phyloP scores from a whole-genome alignment of 2,797 vertebrate genomes.

The Sebastes hopkinsi region DNA sequence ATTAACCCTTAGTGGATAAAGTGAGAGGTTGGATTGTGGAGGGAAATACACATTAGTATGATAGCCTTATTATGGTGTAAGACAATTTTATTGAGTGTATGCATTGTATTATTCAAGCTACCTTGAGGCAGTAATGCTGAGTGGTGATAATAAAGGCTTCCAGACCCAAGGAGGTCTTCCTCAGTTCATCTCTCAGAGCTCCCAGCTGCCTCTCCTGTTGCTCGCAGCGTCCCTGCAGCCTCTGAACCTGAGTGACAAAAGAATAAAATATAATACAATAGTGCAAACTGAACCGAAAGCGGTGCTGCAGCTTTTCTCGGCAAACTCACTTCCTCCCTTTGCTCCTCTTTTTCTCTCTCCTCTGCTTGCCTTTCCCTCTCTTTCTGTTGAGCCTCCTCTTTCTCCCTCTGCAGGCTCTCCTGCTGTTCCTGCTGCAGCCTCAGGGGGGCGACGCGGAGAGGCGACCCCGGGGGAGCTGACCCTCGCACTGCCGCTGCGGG shows the following conservation, averaged over 20 bases:
- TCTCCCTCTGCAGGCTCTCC: slow-evolving; percentile 75
- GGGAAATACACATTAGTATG: neutral
- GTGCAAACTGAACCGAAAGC: neutral
- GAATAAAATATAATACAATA: neutral
- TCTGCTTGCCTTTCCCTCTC: slow-evolving; percentile 67
- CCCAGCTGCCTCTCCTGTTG: slow-evolving; percentile 87
- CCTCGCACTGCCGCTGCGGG: slow-evolving; percentile 60
- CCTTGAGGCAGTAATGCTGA: slow-evolving; percentile 89
- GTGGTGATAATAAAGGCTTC: slow-evolving; percentile 91
- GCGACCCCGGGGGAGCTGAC: slow-evolving; percentile 66
- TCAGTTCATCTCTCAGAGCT: slow-evolving; percentile 85
- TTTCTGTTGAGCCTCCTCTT: slow-evolving; percentile 75
- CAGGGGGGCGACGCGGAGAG: slow-evolving; percentile 57
- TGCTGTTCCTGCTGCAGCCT: slow-evolving; percentile 76
- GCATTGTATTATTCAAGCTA: slow-evolving; percentile 16
- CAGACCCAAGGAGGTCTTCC: slow-evolving; percentile 84
- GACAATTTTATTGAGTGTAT: neutral
- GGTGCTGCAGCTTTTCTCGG: neutral
- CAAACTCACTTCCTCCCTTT: slow-evolving; percentile 67
- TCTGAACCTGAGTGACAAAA: slow-evolving; percentile 74
- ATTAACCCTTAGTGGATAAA: neutral
- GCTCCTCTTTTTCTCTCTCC: slow-evolving; percentile 67
- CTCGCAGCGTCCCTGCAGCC: slow-evolving; percentile 87
- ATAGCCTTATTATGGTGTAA: neutral
- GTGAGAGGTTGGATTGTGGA: neutral